Base-by-base conservation (phyloP, 2,888 invertebrate species). In the Abrostola triplasia region DNA sequence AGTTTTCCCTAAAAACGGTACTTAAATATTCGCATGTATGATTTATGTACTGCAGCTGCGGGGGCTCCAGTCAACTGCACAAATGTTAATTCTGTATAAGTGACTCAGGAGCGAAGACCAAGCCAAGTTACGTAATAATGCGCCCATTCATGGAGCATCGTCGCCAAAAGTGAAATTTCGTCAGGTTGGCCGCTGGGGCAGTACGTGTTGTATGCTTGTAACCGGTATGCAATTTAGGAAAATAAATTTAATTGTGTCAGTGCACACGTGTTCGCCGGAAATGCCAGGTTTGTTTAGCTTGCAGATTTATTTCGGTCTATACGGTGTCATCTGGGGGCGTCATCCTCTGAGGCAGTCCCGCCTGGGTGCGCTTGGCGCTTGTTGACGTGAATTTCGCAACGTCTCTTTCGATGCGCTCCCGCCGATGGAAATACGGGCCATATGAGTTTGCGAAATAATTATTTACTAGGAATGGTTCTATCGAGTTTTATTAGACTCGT, bases 231-330 rank as follows among this genome's bases (percentile, higher is more conserved):
- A 73, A 69, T 69, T 81, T 84, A 78, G 73, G 83, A 78, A 77
- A 76, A 83, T 77, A 84, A 84, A 60, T 87, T 88, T 79, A 87
- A 92, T 90, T 92, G 87, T 90, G 92, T 89, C 90, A 90, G 87
- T 79, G 76, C 80, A 82, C 85, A 89, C 86, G 87, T 89, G 89
- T 81, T 84, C 88, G 88, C 88, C 93, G 93, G 94, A 93, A 93
- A 93, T 90, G 87, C 90, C 89, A 77, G 87, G 87, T 91, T 92
- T 93, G 92, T 94, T 93, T 93, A 90, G 90, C 79, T 90, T 92
- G 91, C 92, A 88, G 83, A 92, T 90, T 93, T 94, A 94, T 94
- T 94, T 94, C 85, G 87, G 91, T 89, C 88, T 85, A 83, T 78
- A 80, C 88, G 84, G 88, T 92, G 93, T 92, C 91, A 92, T 90